Base-by-base conservation (phyloP, 2,888 invertebrate species). In the Macaria notata region DNA sequence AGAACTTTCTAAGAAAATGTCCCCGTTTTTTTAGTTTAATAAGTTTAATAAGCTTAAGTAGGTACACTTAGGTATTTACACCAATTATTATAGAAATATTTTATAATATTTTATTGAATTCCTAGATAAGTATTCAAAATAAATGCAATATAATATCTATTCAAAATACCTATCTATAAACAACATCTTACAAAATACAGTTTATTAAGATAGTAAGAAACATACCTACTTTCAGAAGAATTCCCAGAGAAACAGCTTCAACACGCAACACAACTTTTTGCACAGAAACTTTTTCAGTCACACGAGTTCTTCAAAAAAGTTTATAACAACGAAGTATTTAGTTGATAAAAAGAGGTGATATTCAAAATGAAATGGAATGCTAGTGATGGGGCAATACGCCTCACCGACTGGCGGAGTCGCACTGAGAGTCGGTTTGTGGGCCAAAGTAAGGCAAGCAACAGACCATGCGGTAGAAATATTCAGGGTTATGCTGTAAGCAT, bases 311-410 rank as follows among this genome's bases (percentile, higher is more conserved):
- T 6, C 2, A n/a, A 50, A 38, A 38, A 19, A 43, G 9, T 6
- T 6, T 36, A 36, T 2, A 19, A 19, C 38, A 43, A 49, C 8
- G 4, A 33, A 19, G 19, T 19, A 19, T 1, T 19, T 19, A 19
- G 19, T 19, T 19, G 19, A 19, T 19, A 33, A 9, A 8, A 30
- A 31, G 3, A 3, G 42, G 3, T 6, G n/a, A 45, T 36, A 39
- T 38, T 48, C 6, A 43, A 41, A n/a, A 49, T 8, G 33, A 42
- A 48, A 48, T 38, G 6, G n/a, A n/a, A 8, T 19, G 41, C 36
- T 58, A 54, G 58, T 54, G 58, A 46, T 54, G 54, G 49, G 57
- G 53, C 49, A 31, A 52, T 41, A 33, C 49, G 45, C 4, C 49
- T 43, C 57, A 46, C 46, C 49, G 9, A 46, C 31, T 39, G 49